Conservation (phyloP, 2,888 invertebrate genomes). For the Electrophaes corylata region DNA sequence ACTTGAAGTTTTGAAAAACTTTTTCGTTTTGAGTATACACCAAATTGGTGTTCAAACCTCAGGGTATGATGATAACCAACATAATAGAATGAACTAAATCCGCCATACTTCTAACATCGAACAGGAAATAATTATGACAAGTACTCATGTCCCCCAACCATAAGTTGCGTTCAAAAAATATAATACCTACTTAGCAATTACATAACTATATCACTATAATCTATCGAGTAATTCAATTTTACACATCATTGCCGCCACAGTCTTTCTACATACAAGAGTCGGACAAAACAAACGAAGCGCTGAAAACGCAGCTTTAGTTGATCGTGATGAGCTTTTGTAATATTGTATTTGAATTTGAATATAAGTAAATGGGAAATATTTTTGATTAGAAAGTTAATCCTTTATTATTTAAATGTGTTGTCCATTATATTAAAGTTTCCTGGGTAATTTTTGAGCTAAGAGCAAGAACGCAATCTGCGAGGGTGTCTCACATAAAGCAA, state of each 20-base stretch:
- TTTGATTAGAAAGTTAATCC: constrained; percentile 2
- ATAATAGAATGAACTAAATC: no score
- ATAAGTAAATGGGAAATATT: constrained; percentile 2
- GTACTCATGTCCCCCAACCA: no score
- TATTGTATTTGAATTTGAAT: constrained; percentile 1
- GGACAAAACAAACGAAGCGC: background rate
- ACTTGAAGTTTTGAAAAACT: no score
- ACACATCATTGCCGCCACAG: background rate
- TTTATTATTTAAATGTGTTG: background rate
- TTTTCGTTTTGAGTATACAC: no score
- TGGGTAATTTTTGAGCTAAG: background rate
- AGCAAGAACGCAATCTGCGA: constrained; percentile 44
- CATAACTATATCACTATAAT: no score
- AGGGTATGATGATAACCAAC: no score
- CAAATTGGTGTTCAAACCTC: no score
- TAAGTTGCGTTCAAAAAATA: no score
- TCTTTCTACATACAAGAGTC: background rate
- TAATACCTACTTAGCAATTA: no score
- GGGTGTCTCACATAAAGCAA: constrained; percentile 69
- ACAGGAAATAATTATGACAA: no score
- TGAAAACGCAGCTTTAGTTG: constrained; percentile 9
- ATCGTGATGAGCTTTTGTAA: constrained; percentile 6
- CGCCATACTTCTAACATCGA: no score
- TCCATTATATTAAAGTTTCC: background rate
- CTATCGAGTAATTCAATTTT: no score